Evolutionary conservation across 1,140 invertebrate genomes (phyloP), one percentile per base, ranked within the genome.

Genomic region (Heliothis virescens): DNA sequence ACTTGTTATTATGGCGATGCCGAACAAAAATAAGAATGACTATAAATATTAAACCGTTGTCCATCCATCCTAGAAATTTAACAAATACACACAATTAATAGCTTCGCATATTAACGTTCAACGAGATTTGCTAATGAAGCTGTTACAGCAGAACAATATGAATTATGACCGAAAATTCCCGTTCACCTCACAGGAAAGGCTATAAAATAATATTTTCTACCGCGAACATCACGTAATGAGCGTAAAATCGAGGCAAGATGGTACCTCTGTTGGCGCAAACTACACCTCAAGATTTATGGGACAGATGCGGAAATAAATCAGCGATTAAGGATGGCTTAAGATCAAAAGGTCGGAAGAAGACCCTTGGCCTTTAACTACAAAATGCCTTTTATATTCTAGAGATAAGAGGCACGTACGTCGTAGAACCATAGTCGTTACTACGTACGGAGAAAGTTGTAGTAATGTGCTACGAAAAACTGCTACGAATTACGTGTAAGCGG

Each of bases 241-340:
- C 41, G 41, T 47, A 47, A 67, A 67, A 16, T 48, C 63, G 18
- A 48, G 47, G 10, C 41, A 47, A 18, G 13, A n/a, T 29, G 10
- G 67, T 71, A 71, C 63, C 63, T 48, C 47, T 71, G 48, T 52
- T 71, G 15, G 67, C 67, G 48, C 34, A 63, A 41, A 4, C 21
- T 41, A 53, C 15, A 71, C 4, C 21, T 18, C 12, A 71, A 71
- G 67, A 71, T 71, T 71, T 71, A 71, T 71, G 18, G 21, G 67
- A 52, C 67, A 71, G 67, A 52, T 71, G 67, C 67, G 67, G 67
- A 71, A 71, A 50, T 71, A 71, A 71, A 71, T 71, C 67, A 71
- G 18, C 47, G 67, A 71, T 71, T 71, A 52, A 71, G 21, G 48
- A 71, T 71, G 47, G 48, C 47, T 7, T n/a, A 71, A 29, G 48